phyloP scores from a whole-genome alignment of 2,113 vertebrate genomes.

The Seriola rivoliana region DNA sequence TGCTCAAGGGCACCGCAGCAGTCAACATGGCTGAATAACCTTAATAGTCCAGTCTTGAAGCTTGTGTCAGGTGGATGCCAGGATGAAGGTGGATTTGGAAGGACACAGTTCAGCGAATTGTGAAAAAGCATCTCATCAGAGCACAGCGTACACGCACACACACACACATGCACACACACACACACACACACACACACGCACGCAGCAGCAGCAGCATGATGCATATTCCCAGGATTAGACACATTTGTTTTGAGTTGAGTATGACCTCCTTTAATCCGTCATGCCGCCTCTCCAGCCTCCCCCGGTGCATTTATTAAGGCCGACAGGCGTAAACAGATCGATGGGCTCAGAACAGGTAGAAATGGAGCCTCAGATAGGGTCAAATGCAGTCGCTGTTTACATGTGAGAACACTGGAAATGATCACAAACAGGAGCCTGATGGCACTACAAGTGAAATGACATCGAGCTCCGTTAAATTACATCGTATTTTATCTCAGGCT shows the following conservation, averaged over 20 bases:
- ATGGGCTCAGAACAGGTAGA: constrained; percentile 60
- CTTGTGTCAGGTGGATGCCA: constrained; percentile 22
- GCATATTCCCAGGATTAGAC: constrained; percentile 58
- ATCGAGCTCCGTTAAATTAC: neutral
- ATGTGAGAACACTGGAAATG: constrained; percentile 6
- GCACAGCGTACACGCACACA: neutral
- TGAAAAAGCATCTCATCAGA: constrained; percentile 36
- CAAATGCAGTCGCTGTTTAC: constrained; percentile 29
- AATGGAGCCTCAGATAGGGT: constrained; percentile 30
- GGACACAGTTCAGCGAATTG: constrained; percentile 9
- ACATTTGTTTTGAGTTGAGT: constrained; percentile 67
- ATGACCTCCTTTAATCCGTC: constrained; percentile 71
- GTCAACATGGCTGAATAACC: constrained; percentile 16
- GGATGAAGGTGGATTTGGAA: constrained; percentile 32
- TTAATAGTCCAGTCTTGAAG: constrained; percentile 6
- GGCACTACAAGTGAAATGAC: neutral
- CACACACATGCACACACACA: neutral
- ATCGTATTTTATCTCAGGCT: too few species aligned
- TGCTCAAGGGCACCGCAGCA: constrained; percentile 16
- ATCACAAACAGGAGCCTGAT: neutral
- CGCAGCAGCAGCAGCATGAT: constrained; percentile 11
- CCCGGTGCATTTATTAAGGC: constrained; percentile 67
- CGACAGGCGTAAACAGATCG: constrained; percentile 72
- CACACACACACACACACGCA: neutral
- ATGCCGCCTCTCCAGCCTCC: constrained; percentile 47